Base-by-base conservation (phyloP, 2,113 vertebrate genomes). In the Centrocercus urophasianus region DNA sequence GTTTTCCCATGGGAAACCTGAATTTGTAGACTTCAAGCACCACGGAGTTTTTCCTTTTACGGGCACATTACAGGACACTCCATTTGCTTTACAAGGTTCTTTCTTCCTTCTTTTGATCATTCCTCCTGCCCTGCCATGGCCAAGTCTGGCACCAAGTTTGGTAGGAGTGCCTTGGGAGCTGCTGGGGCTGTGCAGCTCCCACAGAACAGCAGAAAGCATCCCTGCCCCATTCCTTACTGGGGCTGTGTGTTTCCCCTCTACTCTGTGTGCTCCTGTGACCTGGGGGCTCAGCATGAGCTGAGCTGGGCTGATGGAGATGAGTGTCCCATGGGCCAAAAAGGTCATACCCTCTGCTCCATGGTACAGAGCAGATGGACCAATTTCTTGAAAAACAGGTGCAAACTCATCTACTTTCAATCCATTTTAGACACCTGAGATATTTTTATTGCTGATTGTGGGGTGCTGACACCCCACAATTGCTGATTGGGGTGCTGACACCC, bases 11-110 rank as follows among this genome's bases (percentile, higher is more conserved):
- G 72, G 92, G 94, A 65, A 95, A 67, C 66, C 36, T 65, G 34
- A 27, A 80, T 78, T 80, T 71, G 64, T 69, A 91, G 66, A 71
- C 78, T 94, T 93, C 85, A 86, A 95, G 85, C 12, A 86, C 60
- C 16, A 17, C 0, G 38, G 69, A 11, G 71, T 67, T 40, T 48
- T 57, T 34, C 30, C 94, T 81, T 76, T 82, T 56, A 75, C 0
- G 1, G 78, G 27, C 36, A 18, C 22, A 43, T 69, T 76, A 47
- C 1, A 73, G 76, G 52, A 72, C 56, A 65, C 42, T 60, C 22
- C 0, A 0, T n/a, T 56, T 75, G 65, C 27, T 89, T 81, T 66
- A 54, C 25, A n/a, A 3, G 16, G 8, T 28, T 50, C 32, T 48
- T 30, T 6, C 34, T 66, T 70, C 34, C 54, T 56, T 13, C 34